Percentiles rank a stretch among this genome's conserved stretches.
phyloP scores from a whole-genome alignment of 2,888 invertebrate species.

The Xestia ashworthii region DNA sequence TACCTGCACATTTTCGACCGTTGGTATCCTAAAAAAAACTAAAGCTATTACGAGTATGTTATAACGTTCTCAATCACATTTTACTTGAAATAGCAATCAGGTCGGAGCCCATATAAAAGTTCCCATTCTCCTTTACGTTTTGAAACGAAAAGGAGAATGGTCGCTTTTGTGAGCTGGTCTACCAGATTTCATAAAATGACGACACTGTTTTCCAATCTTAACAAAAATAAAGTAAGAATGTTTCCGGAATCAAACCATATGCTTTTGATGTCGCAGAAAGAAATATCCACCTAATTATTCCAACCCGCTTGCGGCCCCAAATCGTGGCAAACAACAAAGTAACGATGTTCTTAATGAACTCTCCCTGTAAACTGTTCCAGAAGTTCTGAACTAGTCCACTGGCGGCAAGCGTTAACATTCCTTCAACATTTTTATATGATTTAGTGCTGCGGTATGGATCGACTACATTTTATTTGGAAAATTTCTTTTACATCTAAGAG shows the following conservation, averaged over 20 bases:
- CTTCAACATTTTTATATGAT: slow-evolving; percentile 75
- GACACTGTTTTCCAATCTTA: too few species aligned
- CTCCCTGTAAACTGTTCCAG: slow-evolving; percentile 82
- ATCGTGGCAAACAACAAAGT: slow-evolving; percentile 75
- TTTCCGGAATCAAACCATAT: neutral
- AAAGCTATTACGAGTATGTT: too few species aligned
- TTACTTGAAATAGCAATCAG: too few species aligned
- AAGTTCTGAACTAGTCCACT: slow-evolving; percentile 83
- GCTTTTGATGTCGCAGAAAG: neutral
- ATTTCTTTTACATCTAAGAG: neutral
- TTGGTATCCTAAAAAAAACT: too few species aligned
- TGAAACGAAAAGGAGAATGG: too few species aligned
- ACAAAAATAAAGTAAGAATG: neutral
- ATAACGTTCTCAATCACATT: too few species aligned
- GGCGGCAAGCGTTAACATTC: slow-evolving; percentile 80
- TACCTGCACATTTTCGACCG: too few species aligned
- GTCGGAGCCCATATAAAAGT: too few species aligned
- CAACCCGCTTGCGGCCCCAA: slow-evolving; percentile 33
- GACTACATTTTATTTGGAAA: neutral
- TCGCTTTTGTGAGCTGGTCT: too few species aligned
- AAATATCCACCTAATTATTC: slow-evolving; percentile 1
- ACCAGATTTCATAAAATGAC: too few species aligned
- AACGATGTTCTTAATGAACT: slow-evolving; percentile 87
- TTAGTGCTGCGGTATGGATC: slow-evolving; percentile 49
- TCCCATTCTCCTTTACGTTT: too few species aligned